Base-by-base conservation (phyloP, 2,797 vertebrate genomes). In the Danio tinwini region DNA sequence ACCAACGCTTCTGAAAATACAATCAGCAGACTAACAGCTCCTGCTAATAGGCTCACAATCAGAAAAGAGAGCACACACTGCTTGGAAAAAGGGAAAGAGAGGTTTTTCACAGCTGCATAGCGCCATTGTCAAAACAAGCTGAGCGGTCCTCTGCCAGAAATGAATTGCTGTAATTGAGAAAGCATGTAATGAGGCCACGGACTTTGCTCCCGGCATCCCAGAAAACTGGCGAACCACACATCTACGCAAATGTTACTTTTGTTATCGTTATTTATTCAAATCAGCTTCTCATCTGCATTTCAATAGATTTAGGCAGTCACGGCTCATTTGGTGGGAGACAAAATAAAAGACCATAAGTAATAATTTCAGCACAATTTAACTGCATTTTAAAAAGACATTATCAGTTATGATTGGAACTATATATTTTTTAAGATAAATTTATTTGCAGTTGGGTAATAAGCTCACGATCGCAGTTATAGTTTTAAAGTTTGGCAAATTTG, bases 151-250 rank as follows among this genome's bases (percentile, higher is more conserved):
- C 55, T 82, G 82, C 84, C 84, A 85, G 73, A 55, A 10, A 64
- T 55, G 62, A 83, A 85, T 79, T 68, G 80, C 84, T 82, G 80
- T 82, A 85, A 84, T 85, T 80, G 21, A 76, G 80, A 67, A 80
- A 55, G 29, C 70, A 61, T 63, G 64, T 76, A 79, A 83, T 77
- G 82, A 61, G 49, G 76, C 64, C 76, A 50, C n/a, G 52, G 64
- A 73, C 61, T 80, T 39, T 17, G 69, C 70, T 76, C 44, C 73
- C 49, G n/a, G 63, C 52, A 52, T 73, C 55, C 45, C 53, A 69
- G 53, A 47, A 59, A 81, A 65, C 42, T 74, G 40, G 69, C 81
- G 19, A 80, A 74, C 52, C 29, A 12, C 16, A n/a, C 21, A 78
- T 40, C 40, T 44, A 49, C 6, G 40, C 8, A 11, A 64, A 70